Base-by-base conservation (phyloP, 2,113 vertebrate genomes). In the Percopsis transmontana region DNA sequence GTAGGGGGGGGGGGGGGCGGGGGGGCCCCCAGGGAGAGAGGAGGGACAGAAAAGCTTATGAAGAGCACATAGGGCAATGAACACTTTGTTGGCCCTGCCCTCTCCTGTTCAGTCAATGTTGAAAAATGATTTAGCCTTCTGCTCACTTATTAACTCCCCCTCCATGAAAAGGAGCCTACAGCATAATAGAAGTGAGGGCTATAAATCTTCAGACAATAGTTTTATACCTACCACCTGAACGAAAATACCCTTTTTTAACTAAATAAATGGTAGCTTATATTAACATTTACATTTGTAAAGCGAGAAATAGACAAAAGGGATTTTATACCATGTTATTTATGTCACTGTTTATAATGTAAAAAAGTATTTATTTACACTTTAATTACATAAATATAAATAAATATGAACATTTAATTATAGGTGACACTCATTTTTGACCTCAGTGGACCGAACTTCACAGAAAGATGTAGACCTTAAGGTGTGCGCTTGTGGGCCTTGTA, bases 31-130 rank as follows among this genome's bases (percentile, higher is more conserved):
- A 41, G 15, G 50, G 56, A 64, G 19, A 57, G 5, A 24, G 54
- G 66, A 33, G 27, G 50, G 56, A 64, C 23, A 57, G 5, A 24
- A 58, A 70, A 33, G 27, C 27, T 62, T 45, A 52, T 45, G n/a
- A n/a, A 67, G 67, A 68, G 38, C 2, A 12, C 24, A 68, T 56
- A 19, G 48, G 18, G 19, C 48, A 18, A 44, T 15, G 15, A 27
- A 14, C 24, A 58, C 56, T 12, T 47, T 66, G 41, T 23, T 27
- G 15, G 6, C 24, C 53, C 15, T 55, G 21, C 7, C n/a, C 48
- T 27, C 4, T 23, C 4, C 42, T 51, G 19, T 20, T 55, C 48
- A 33, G 24, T 52, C 33, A 24, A 39, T 58, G 41, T 58, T 58
- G 40, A 58, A 5, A 21, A 58, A 58, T 42, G 3, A 65, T 66